Percentiles rank a stretch among this genome's conserved stretches.
Conservation (phyloP, 2,113 vertebrate species). For the Chloropsis cyanopogon region DNA sequence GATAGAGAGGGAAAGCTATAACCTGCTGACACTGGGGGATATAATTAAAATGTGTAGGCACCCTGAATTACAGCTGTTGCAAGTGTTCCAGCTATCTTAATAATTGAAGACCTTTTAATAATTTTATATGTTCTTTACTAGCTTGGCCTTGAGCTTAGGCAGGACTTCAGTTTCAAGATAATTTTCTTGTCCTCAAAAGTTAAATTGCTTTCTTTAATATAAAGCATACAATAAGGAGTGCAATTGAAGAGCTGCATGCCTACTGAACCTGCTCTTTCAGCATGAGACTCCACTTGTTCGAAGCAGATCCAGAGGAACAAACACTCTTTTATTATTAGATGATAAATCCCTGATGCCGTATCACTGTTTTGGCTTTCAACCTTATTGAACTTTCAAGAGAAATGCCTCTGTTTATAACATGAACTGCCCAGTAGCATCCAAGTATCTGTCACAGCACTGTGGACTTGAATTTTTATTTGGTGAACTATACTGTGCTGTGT, state of each 20-base stretch:
- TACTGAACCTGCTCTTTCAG: constrained; percentile 39
- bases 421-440: constrained; percentile 52
- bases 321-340: constrained; percentile 61
- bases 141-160: constrained; percentile 43
- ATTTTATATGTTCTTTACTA: constrained; percentile 34
- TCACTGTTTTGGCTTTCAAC: constrained; percentile 59
- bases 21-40: constrained; percentile 35
- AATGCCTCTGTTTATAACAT: constrained; percentile 51
- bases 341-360: constrained; percentile 57
- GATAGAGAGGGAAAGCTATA: constrained; percentile 29
- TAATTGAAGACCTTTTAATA: constrained; percentile 57
- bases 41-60: constrained; percentile 49
- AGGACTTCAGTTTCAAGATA: constrained; percentile 59
- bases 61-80: constrained; percentile 23
- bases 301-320: constrained; percentile 44
- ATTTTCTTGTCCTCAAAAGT: constrained; percentile 64
- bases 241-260: constrained; percentile 39
- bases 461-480: constrained; percentile 45
- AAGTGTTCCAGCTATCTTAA: background rate
- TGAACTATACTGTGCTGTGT: background rate
- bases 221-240: constrained; percentile 57
- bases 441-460: constrained; percentile 45
- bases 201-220: constrained; percentile 62
- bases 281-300: background rate
- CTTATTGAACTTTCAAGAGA: constrained; percentile 57